Evolutionary conservation across 2,797 vertebrate species (phyloP).

Genomic region (Threskiornis aethiopicus): DNA sequence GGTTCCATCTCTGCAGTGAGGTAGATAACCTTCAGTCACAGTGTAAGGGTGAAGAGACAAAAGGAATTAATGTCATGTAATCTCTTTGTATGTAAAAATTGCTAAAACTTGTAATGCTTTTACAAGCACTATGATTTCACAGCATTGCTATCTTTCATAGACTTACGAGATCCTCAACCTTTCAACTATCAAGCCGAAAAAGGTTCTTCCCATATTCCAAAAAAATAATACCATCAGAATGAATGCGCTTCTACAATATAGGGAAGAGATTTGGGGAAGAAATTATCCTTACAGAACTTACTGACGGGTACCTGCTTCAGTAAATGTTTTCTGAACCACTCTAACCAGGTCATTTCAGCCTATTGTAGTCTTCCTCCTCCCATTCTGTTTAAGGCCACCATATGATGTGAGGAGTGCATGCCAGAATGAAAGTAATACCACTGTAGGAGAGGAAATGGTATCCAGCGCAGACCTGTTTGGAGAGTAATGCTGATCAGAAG

Average conservation of each 20-base stretch:
- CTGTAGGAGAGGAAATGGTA: background rate
- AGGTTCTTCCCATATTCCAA: background rate
- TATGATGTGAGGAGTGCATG: rapidly evolving
- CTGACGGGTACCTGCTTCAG: background rate
- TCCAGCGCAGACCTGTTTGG: background rate
- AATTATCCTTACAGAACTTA: background rate
- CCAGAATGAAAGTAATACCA: background rate
- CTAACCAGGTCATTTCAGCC: background rate
- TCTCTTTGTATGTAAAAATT: background rate
- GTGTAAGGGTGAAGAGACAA: background rate
- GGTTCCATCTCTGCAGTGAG: background rate
- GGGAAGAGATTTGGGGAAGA: background rate
- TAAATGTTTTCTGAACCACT: background rate
- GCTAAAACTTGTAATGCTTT: background rate
- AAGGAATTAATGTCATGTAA: background rate
- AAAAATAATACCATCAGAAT: background rate
- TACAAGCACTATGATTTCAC: background rate
- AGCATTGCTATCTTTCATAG: background rate
- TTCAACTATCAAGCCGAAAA: background rate
- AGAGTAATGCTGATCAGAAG: background rate
- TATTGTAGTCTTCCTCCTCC: background rate
- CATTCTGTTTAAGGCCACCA: background rate
- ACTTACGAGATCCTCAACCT: background rate
- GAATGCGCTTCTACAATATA: rapidly evolving
- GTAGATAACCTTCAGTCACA: background rate